phyloP scores from a whole-genome alignment of 1,140 invertebrate genomes.

The Diabrotica undecimpunctata region DNA sequence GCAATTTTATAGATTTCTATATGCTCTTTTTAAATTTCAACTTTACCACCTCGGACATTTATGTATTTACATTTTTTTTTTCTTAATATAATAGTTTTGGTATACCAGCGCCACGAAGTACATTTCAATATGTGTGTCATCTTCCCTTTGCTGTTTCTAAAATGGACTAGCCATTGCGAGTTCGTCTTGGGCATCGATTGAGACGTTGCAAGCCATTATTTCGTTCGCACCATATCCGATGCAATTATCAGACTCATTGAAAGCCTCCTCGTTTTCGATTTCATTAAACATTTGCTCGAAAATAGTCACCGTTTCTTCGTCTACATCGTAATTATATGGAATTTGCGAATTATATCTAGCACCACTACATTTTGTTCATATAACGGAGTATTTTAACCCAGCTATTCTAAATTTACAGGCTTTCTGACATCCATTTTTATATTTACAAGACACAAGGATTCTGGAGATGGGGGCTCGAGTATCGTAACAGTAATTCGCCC shows the following conservation, averaged over 20 bases:
- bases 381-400: neutral
- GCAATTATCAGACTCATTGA: no score
- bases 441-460: no score
- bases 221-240: neutral
- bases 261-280: neutral
- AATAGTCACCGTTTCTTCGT: neutral
- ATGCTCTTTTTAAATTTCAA: neutral
- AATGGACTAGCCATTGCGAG: neutral
- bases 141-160: neutral
- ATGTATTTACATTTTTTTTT: neutral
- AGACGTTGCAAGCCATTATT: neutral
- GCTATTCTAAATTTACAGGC: neutral
- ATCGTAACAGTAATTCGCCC: no score
- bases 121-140: neutral
- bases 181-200: neutral
- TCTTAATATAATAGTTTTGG: neutral
- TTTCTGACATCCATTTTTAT: neutral
- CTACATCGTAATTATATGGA: neutral
- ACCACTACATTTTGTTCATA: neutral
- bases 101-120: neutral
- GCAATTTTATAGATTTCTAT: neutral
- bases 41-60: neutral
- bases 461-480: no score
- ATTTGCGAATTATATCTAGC: neutral
- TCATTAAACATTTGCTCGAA: neutral